phyloP scores from a whole-genome alignment of 2,888 invertebrate genomes.

The Amphipyra tragopoginis region DNA sequence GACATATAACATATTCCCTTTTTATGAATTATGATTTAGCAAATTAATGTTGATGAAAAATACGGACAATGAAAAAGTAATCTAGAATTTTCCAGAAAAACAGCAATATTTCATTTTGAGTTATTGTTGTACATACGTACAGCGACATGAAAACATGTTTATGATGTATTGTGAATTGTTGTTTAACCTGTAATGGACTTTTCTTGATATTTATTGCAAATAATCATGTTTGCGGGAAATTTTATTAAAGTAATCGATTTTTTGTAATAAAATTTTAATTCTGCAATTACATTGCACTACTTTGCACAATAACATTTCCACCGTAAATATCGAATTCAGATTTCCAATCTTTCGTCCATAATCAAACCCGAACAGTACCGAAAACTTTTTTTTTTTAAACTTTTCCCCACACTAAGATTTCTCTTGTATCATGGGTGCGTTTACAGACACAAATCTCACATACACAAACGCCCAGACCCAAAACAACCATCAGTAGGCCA shows the following conservation, averaged over 20 bases:
- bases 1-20: conserved; percentile 21
- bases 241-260: background rate
- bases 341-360: too few species aligned
- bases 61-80: conserved; percentile 18
- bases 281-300: background rate
- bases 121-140: conserved; percentile 10
- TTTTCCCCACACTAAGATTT: too few species aligned
- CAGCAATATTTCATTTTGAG: conserved; percentile 26
- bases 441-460: too few species aligned
- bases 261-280: background rate
- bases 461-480: too few species aligned
- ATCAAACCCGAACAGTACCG: too few species aligned
- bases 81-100: conserved; percentile 29
- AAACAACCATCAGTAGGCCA: too few species aligned
- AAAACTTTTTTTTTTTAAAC: too few species aligned
- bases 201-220: conserved; percentile 12
- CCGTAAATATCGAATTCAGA: too few species aligned
- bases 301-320: too few species aligned
- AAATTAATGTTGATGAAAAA: conserved; percentile 17
- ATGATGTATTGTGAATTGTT: background rate
- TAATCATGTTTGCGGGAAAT: background rate
- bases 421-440: too few species aligned
- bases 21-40: conserved; percentile 13
- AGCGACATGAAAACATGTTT: background rate
- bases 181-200: conserved; percentile 7